phyloP scores from a whole-genome alignment of 2,797 vertebrate species.

The Betta splendens region DNA sequence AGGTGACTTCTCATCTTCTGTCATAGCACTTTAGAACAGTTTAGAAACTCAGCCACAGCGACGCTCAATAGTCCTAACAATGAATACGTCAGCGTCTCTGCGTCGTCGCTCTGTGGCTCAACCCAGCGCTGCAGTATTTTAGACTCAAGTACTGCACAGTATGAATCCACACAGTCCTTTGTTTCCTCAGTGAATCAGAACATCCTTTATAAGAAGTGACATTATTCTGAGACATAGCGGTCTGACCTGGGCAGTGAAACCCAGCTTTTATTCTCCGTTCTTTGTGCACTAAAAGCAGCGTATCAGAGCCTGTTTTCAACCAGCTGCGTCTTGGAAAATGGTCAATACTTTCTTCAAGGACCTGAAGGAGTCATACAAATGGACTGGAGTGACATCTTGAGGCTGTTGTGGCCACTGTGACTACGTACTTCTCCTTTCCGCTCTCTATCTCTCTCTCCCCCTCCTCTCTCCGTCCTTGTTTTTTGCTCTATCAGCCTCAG shows the following conservation, averaged over 20 bases:
- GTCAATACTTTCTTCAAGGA: conserved; percentile 13
- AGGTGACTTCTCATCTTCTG: too few species aligned
- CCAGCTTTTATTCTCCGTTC: background rate
- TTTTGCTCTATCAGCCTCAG: conserved; percentile 51
- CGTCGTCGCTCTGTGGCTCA: background rate
- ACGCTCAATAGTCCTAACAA: too few species aligned
- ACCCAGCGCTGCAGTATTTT: background rate
- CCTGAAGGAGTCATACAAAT: conserved; percentile 16
- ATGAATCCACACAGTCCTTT: background rate
- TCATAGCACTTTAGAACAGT: too few species aligned
- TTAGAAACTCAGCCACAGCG: too few species aligned
- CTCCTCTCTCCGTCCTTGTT: conserved; percentile 20
- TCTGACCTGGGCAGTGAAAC: background rate
- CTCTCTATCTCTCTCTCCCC: conserved; percentile 56
- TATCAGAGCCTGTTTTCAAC: conserved; percentile 30
- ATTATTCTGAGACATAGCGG: background rate
- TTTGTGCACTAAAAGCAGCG: background rate
- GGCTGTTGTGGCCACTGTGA: conserved; percentile 47
- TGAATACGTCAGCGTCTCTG: too few species aligned
- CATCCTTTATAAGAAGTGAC: background rate
- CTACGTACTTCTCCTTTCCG: conserved; percentile 55
- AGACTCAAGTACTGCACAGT: too few species aligned
- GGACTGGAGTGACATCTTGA: conserved; percentile 50
- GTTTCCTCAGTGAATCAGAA: background rate
- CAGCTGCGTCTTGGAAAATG: conserved; percentile 21